Evolutionary conservation across 2,797 vertebrate genomes (phyloP).

Genomic region (Microctenopoma lineatum): DNA sequence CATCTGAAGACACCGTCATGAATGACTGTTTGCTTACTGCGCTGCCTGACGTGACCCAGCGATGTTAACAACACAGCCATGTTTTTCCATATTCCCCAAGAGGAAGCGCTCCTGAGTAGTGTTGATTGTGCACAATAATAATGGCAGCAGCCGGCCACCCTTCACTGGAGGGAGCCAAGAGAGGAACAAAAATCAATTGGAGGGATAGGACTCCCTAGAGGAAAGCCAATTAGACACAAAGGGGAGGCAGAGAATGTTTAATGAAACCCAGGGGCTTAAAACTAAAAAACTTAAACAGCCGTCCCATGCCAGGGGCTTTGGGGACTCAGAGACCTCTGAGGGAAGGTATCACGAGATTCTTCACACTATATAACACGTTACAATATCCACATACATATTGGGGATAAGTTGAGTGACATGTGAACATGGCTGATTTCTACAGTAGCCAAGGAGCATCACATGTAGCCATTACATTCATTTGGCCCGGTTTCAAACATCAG

Average conservation of each 20-base stretch:
- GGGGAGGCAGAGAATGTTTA: conserved; percentile 54
- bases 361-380: background rate
- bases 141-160: conserved; percentile 47
- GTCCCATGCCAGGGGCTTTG: conserved; percentile 39
- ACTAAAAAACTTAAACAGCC: conserved; percentile 13
- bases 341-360: conserved; percentile 32
- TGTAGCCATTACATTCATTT: background rate
- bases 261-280: conserved; percentile 53
- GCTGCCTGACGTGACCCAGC: background rate
- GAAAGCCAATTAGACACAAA: conserved; percentile 74
- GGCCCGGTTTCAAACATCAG: background rate
- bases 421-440: background rate
- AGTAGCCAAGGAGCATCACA: too few species aligned
- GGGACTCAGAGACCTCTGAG: conserved; percentile 35
- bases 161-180: conserved; percentile 49
- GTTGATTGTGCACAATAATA: conserved; percentile 50
- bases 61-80: conserved; percentile 27
- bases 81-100: conserved; percentile 38
- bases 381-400: conserved; percentile 10
- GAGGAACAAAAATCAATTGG: conserved; percentile 70
- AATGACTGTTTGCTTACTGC: conserved; percentile 3
- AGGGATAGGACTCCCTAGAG: conserved; percentile 67
- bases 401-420: background rate
- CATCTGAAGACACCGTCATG: background rate
- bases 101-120: conserved; percentile 54